phyloP scores from a whole-genome alignment of 1,140 invertebrate species.

The Dufourea novaeangliae region DNA sequence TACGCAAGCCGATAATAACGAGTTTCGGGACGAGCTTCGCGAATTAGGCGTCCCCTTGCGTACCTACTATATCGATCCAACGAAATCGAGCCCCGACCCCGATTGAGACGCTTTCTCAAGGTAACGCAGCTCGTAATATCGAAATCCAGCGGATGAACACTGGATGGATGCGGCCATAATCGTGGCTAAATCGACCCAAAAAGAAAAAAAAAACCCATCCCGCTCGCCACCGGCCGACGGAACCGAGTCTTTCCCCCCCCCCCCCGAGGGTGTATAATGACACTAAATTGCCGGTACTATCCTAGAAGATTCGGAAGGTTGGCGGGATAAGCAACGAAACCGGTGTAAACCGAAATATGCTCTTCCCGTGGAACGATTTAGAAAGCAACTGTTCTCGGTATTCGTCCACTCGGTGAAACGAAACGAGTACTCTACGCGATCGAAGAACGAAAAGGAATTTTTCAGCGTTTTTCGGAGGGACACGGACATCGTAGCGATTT shows the following conservation, averaged over 20 bases:
- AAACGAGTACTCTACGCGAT: too few species aligned
- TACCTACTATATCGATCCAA: slow-evolving; percentile 53
- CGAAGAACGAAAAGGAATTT: too few species aligned
- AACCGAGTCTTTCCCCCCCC: slow-evolving; percentile 57
- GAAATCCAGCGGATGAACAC: slow-evolving; percentile 50
- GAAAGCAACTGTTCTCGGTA: not conserved
- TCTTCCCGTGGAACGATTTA: not conserved
- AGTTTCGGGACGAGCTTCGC: slow-evolving; percentile 34
- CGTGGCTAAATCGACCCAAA: slow-evolving; percentile 73
- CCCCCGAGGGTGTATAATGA: slow-evolving; percentile 76
- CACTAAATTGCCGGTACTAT: slow-evolving; percentile 76
- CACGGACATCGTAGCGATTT: not conserved
- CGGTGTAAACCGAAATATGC: slow-evolving; percentile 31
- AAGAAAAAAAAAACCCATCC: slow-evolving; percentile 63
- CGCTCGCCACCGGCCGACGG: slow-evolving; percentile 35
- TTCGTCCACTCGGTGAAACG: too few species aligned
- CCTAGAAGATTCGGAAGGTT: slow-evolving; percentile 69
- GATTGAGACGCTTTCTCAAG: slow-evolving; percentile 53
- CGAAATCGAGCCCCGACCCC: slow-evolving; percentile 32
- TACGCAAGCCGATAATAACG: slow-evolving; percentile 64
- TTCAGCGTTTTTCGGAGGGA: not conserved
- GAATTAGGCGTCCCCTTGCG: slow-evolving; percentile 56
- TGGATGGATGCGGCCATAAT: slow-evolving; percentile 71
- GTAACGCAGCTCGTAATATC: slow-evolving; percentile 58
- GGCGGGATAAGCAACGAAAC: slow-evolving; percentile 42